Evolutionary conservation across 92 coral and sea anemone genomes (phyloP), one percentile per base, ranked within the genome.

Genomic region (Zoanthus gigantus): DNA sequence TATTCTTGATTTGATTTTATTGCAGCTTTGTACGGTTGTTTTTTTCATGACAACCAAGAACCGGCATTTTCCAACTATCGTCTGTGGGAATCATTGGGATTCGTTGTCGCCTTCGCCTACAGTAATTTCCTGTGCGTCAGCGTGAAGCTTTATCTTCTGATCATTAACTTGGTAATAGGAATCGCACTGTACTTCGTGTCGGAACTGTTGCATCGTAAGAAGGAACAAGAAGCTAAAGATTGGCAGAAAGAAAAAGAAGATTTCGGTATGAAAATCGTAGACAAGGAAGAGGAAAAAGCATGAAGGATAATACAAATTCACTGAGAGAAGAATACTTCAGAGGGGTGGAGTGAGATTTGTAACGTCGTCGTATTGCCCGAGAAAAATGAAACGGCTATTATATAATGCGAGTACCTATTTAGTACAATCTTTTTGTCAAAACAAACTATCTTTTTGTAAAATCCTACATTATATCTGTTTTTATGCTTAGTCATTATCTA

Each of bases 21-120:
- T 34, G 74, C 76, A 93, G 96, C 96, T 29, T 50, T 94, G 72
- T 94, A 94, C 57, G 96, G 96, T 6, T 91, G 92, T 5, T 88
- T 92, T 85, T 94, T 94, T 91, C 83, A 89, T 57, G 96, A 94
- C 71, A 94, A 94, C 85, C 96, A 94, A 87, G 96, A 94, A 77
- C 90, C 96, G 28, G 96, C 96, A 17, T 94, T 94, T 72, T 94
- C 96, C 53, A 94, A 94, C 90, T 94, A 92, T 78, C 93, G 96
- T 37, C 78, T 94, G 29, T 94, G 96, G 96, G 94, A 94, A 77
- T 94, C 96, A 13, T 67, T 94, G 2, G 96, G 96, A 7, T 94
- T 94, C 46, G 93, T 88, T 30, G 87, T 92, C 5, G 94, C 94
- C 56, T 94, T 87, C 73, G 96, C 94, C 31, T 91, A 92, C 83